Conservation (phyloP, 2,113 vertebrate genomes). For the Pomatostomus ruficeps region DNA sequence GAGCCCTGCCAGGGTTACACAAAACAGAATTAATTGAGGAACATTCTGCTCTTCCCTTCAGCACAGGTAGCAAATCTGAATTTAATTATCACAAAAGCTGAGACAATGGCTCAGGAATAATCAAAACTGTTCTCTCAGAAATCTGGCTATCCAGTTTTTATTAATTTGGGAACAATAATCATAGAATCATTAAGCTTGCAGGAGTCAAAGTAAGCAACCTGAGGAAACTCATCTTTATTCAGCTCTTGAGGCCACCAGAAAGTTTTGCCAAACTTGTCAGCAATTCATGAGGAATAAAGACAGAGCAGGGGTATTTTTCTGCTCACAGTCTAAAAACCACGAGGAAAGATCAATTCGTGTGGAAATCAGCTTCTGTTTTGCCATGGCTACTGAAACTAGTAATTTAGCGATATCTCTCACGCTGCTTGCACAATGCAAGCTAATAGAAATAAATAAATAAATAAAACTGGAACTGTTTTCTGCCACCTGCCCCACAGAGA, state of each 20-base stretch:
- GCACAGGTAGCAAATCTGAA: background rate
- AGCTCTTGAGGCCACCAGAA: background rate
- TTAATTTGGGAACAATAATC: background rate
- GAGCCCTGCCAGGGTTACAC: background rate
- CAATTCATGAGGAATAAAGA: background rate
- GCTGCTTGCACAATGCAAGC: background rate
- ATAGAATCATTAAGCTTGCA: background rate
- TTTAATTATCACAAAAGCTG: background rate
- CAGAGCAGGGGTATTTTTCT: background rate
- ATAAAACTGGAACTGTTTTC: background rate
- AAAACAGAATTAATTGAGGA: background rate
- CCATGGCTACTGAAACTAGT: background rate
- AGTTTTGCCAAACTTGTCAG: background rate
- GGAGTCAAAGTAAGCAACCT: background rate
- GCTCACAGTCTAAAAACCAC: background rate
- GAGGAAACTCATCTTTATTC: background rate
- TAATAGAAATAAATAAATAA: rapidly evolving
- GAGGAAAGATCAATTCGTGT: background rate
- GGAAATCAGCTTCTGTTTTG: background rate
- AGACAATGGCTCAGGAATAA: background rate
- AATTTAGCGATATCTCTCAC: background rate
- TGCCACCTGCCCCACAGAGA: background rate
- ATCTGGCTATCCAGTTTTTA: background rate
- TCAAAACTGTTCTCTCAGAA: background rate
- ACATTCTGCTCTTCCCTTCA: background rate